Evolutionary conservation across 2,113 vertebrate genomes (phyloP), one percentile per base, ranked within the genome.

Genomic region (Lampris megalopsis): DNA sequence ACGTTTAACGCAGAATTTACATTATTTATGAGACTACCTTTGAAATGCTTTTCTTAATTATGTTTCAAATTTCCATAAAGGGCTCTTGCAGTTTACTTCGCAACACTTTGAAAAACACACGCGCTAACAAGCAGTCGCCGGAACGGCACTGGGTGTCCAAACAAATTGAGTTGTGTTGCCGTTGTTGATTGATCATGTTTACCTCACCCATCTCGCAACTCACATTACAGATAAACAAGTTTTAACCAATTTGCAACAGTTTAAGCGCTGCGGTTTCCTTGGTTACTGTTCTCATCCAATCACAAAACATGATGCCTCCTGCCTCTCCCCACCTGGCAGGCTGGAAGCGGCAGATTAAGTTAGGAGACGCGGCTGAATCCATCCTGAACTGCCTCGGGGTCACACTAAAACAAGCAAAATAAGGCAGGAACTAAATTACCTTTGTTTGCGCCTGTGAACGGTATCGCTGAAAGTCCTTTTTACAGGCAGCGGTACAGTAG

Each of bases 11-110:
- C 73, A 43, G 50, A 88, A 91, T 91, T 90, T 93, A 86, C 93
- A 94, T 94, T 94, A 94, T 94, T 94, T 94, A 94, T 94, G 91
- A 93, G 93, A 79, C 84, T 85, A 87, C 85, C 85, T 84, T 88
- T 91, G 82, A 91, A 92, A 93, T 77, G 81, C 81, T 86, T 87
- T 88, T 80, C 81, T 86, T 93, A 91, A 92, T 92, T 94, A 92
- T 92, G 85, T 90, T 85, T 65, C 65, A 86, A 85, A 93, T 91
- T 89, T 92, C 88, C 86, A 89, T 87, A 75, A 70, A 84, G 73
- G 63, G 73, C 74, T 72, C 5, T 54, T 7, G 50, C 48, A 10
- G 70, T 73, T 36, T 11, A 13, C 41, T 73, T 73, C 24, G 60
- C 81, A 78, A 75, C 64, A 58, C 47, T 71, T 77, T 60, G 62